These are phyloP conservation scores for Limnephilus lunatus DNA, from an alignment of 2,888 invertebrate species.

Conservation along the genomic window DNA sequence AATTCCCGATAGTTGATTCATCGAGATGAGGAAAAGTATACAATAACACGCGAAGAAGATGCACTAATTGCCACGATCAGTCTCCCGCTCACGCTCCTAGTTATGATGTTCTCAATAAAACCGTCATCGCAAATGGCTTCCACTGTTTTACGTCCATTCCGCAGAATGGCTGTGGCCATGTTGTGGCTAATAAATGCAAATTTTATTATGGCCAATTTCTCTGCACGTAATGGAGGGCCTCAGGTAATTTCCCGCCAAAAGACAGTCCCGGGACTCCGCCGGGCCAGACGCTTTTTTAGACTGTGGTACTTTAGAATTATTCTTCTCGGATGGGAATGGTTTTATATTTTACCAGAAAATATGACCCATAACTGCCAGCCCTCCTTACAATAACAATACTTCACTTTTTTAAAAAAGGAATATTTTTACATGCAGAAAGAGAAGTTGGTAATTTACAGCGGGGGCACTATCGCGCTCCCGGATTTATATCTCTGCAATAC, in stretches of 20 bases:
- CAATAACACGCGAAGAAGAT: not conserved
- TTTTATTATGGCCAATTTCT: constrained; percentile 71
- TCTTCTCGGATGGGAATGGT: constrained; percentile 16
- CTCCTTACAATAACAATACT: constrained; percentile 39
- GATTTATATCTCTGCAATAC: not conserved
- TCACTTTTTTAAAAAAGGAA: constrained; percentile 35
- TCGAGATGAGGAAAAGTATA: not conserved
- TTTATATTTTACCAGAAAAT: constrained; percentile 39
- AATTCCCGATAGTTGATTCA: not conserved
- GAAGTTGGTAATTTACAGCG: constrained; percentile 21
- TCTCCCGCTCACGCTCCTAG: not conserved
- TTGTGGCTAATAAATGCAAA: constrained; percentile 77
- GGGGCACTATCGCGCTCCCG: not conserved
- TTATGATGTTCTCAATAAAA: constrained; percentile 30
- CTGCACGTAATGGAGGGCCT: constrained; percentile 54
- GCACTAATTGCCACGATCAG: not conserved
- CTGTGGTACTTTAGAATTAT: constrained; percentile 13
- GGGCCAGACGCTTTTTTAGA: constrained; percentile 3
- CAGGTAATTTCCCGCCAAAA: constrained; percentile 44
- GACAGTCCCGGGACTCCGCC: constrained; percentile 30
- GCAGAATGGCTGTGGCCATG: constrained; percentile 58
- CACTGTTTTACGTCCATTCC: constrained; percentile 59
- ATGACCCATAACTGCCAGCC: constrained; percentile 48
- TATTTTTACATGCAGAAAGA: constrained; percentile 21
- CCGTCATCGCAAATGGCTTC: constrained; percentile 59